Evolutionary conservation across 23 tunicate species (phyloP).

Genomic region (Phallusia fumigata): DNA sequence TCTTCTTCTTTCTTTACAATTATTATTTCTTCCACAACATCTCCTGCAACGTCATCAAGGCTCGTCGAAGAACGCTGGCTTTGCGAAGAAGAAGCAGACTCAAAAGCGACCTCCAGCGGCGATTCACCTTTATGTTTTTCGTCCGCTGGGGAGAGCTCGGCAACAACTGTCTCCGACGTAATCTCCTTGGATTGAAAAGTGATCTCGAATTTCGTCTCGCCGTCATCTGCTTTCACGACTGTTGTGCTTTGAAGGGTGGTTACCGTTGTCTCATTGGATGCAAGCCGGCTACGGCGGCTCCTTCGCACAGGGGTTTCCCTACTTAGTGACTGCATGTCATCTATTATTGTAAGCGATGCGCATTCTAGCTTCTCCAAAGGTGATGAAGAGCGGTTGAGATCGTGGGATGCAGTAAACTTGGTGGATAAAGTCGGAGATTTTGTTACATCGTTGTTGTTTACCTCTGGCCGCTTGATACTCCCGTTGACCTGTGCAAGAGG

Average conservation of each 20-base stretch:
- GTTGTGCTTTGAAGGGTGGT: slow-evolving; percentile 5
- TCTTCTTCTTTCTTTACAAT: background rate
- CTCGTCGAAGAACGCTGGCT: background rate
- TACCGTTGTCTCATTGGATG: slow-evolving; percentile 8
- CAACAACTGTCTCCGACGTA: background rate
- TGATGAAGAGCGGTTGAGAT: background rate
- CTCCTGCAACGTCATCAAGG: background rate
- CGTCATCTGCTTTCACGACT: background rate
- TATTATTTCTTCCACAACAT: background rate
- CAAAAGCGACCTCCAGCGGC: slow-evolving; percentile 1
- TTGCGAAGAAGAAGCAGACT: slow-evolving; percentile 5
- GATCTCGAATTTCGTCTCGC: background rate
- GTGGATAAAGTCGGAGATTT: slow-evolving; percentile 7
- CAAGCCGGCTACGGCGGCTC: slow-evolving; percentile 5
- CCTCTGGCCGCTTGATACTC: background rate
- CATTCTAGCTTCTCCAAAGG: background rate
- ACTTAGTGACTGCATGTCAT: slow-evolving; percentile 24
- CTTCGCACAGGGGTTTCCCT: slow-evolving; percentile 8
- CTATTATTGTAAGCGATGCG: slow-evolving; percentile 19
- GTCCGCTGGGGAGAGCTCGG: slow-evolving; percentile 11
- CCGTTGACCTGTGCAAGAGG: slow-evolving; percentile 9
- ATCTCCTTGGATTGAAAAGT: background rate
- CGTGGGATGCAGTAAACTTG: background rate
- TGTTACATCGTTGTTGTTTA: background rate
- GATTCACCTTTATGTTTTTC: background rate